Conservation (phyloP, 2,888 invertebrate genomes). For the Coelogynopora nodosa region DNA sequence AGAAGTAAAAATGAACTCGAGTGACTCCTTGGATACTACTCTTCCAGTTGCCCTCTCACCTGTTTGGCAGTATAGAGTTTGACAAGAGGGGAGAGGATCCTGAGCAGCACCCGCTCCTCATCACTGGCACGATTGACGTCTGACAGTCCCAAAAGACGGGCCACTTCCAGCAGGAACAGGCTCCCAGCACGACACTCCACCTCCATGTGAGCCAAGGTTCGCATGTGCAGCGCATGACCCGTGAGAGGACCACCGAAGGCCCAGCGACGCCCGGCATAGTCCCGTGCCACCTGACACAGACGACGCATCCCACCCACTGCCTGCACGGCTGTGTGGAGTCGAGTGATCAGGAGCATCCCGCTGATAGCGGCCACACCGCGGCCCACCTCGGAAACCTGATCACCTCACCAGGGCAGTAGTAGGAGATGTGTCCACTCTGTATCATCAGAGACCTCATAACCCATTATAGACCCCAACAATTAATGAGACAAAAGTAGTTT, state of each 20-base stretch:
- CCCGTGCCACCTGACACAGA: slow-evolving; percentile 61
- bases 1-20: no score
- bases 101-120: slow-evolving; percentile 61
- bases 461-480: no score
- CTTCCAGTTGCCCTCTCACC: no score
- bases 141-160: slow-evolving; percentile 63
- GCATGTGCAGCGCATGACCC: slow-evolving; percentile 64
- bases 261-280: slow-evolving; percentile 60
- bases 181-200: slow-evolving; percentile 63
- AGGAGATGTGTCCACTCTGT: no score
- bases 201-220: slow-evolving; percentile 64
- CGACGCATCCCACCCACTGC: slow-evolving; percentile 62
- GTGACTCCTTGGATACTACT: no score
- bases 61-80: slow-evolving; percentile 66
- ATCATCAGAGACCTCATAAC: no score
- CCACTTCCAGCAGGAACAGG: slow-evolving; percentile 63
- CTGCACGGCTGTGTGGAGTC: slow-evolving; percentile 64
- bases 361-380: slow-evolving; percentile 65
- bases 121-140: slow-evolving; percentile 56
- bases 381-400: slow-evolving; percentile 62
- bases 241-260: slow-evolving; percentile 64
- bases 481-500: no score
- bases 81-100: slow-evolving; percentile 64
- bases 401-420: no score
- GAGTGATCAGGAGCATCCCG: slow-evolving; percentile 65